Percentiles rank a stretch among this genome's conserved stretches.
phyloP scores from a whole-genome alignment of 2,888 invertebrate species.

The Noctua comes region DNA sequence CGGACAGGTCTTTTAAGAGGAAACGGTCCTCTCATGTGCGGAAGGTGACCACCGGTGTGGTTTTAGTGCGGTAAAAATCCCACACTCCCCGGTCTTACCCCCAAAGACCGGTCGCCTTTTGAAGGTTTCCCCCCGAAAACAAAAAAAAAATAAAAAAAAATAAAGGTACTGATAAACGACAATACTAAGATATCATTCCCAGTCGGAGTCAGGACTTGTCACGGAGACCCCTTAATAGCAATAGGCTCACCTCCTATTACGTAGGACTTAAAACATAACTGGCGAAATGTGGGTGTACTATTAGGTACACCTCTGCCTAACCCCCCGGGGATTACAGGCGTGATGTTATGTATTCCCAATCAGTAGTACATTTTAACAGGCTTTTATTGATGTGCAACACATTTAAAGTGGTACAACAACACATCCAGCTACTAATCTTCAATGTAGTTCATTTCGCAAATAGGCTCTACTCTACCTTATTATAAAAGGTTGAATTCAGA shows the following conservation, averaged over 20 bases:
- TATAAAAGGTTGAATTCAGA: neutral
- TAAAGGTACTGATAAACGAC: neutral
- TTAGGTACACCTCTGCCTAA: neutral
- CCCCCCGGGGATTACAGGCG: neutral
- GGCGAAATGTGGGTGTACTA: neutral
- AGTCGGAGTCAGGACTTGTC: neutral
- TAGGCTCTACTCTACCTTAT: neutral
- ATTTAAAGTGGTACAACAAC: neutral
- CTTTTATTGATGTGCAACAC: neutral
- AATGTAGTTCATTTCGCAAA: neutral
- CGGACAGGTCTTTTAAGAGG: too few relatives aligned
- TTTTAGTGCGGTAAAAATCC: too few relatives aligned
- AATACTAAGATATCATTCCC: neutral
- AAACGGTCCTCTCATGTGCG: too few relatives aligned
- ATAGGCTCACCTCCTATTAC: neutral
- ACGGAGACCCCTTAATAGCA: too few relatives aligned
- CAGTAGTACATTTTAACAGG: neutral
- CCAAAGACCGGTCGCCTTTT: too few relatives aligned
- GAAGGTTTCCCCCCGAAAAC: too few relatives aligned
- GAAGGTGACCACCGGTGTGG: too few relatives aligned
- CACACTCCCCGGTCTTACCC: too few relatives aligned
- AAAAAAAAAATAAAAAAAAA: too few relatives aligned
- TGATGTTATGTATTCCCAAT: neutral
- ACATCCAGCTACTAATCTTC: neutral
- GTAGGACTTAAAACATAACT: neutral